Evolutionary conservation across 2,888 invertebrate species (phyloP).

Genomic region (Syrphus vitripennis): DNA sequence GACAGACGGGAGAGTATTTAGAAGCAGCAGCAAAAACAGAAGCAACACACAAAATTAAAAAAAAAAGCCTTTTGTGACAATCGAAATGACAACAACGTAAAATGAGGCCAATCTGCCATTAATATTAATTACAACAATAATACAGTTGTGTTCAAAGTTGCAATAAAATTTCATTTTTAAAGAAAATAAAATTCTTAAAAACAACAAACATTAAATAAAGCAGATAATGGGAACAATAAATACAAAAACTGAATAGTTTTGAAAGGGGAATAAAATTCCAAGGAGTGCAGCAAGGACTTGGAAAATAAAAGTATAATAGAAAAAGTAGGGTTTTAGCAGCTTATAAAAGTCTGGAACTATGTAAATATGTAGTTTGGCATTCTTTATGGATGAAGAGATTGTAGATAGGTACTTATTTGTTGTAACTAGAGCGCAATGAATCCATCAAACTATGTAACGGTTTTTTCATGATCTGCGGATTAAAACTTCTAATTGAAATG

Average conservation of each 20-base stretch:
- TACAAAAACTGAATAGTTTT: not conserved
- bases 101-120: conserved; percentile 66
- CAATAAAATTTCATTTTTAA: not conserved
- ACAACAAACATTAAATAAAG: not conserved
- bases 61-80: conserved; percentile 59
- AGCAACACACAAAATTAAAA: conserved; percentile 21
- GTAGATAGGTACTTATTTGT: not conserved
- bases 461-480: not conserved
- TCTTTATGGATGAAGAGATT: not conserved
- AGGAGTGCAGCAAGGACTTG: not conserved
- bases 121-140: conserved; percentile 42
- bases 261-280: not conserved
- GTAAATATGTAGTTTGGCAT: not conserved
- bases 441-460: not conserved
- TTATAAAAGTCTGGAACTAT: not conserved
- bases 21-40: not conserved
- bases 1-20: not conserved
- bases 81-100: conserved; percentile 42
- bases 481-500: not conserved
- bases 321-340: not conserved
- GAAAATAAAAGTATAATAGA: not conserved
- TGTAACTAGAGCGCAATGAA: not conserved
- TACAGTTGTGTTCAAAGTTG: conserved; percentile 48
- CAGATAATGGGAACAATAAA: not conserved
- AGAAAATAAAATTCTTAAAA: not conserved